Base-by-base conservation (phyloP, 2,888 invertebrate species). In the Automeris io region DNA sequence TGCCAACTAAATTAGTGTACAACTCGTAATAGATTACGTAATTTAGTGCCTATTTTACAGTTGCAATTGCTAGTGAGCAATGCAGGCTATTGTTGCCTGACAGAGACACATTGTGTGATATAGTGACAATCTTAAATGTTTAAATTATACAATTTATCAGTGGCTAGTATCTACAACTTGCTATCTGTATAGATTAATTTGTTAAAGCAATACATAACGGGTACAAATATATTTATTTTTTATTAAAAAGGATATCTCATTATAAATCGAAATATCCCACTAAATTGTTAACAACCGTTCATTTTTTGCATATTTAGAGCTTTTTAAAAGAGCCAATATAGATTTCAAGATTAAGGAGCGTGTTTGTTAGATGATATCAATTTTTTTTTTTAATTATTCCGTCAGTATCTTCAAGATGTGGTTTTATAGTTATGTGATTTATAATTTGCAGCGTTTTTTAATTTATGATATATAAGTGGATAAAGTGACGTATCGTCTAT, bases 71-170 rank as follows among this genome's bases (percentile, higher is more conserved):
- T 74, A 73, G 61, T 51, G 65, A 70, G 76, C 76, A 78, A 72
- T 73, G 75, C 72, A 57, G 57, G 64, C 71, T 64, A 77, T 82
- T 81, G 79, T 80, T 71, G 75, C 72, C 58, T 70, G 80, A 81
- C 83, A 77, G 65, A 77, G 80, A 80, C 67, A 79, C 79, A 75
- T 74, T 74, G 72, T 71, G 65, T 66, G 65, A 70, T 29, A 29
- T 16, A 70, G 71, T 61, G 65, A 57, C 67, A 64, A 73, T 72
- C 70, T 71, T 75, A 77, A 79, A 74, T 71, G 72, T 69, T 75
- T 67, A 66, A 77, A 70, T 77, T 74, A 68, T 61, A 73, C 69
- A 69, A 78, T 76, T 74, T 73, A 71, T 74, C 70, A 70, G 58
- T 62, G 65, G 59, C 68, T 58, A 56, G 61, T 53, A 16, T 26